These are phyloP conservation scores for Anthonomus grandis DNA, from an alignment of 1,140 invertebrate species.

Conservation along the genomic window DNA sequence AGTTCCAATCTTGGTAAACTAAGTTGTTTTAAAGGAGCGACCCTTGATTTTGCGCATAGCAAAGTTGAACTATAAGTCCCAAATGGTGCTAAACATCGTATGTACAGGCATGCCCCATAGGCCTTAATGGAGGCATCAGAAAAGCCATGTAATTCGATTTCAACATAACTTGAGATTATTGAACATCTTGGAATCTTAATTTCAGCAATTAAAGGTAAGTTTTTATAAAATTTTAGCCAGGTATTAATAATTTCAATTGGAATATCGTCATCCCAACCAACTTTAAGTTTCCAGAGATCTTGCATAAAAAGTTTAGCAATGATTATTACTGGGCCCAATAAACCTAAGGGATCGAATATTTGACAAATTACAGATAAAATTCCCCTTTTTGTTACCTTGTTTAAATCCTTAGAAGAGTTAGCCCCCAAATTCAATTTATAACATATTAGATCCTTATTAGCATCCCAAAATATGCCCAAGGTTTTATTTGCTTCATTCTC, in stretches of 20 bases:
- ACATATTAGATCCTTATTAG: neutral
- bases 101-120: constrained; percentile 12
- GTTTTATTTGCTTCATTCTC: neutral
- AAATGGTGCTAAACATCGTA: neutral
- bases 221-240: neutral
- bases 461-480: neutral
- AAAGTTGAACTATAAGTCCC: neutral
- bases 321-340: constrained; percentile 4
- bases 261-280: constrained; percentile 4
- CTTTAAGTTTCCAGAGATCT: constrained; percentile 11
- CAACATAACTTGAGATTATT: neutral
- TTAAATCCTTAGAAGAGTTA: constrained; percentile 28
- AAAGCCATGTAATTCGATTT: constrained; percentile 7
- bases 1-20: constrained; percentile 10
- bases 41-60: constrained; percentile 5
- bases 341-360: constrained; percentile 11
- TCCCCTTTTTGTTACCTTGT: constrained; percentile 10
- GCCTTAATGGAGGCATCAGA: constrained; percentile 10
- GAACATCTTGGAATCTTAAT: neutral
- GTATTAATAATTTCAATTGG: constrained; percentile 8
- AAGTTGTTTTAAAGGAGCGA: constrained; percentile 1
- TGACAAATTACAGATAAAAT: constrained; percentile 12
- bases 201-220: neutral
- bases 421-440: no score
- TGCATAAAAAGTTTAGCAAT: constrained; percentile 5